Percentiles rank a stretch among this genome's conserved stretches.
Evolutionary conservation across 2,888 invertebrate genomes (phyloP).

Genomic region (Drosophila tanythrix): DNA sequence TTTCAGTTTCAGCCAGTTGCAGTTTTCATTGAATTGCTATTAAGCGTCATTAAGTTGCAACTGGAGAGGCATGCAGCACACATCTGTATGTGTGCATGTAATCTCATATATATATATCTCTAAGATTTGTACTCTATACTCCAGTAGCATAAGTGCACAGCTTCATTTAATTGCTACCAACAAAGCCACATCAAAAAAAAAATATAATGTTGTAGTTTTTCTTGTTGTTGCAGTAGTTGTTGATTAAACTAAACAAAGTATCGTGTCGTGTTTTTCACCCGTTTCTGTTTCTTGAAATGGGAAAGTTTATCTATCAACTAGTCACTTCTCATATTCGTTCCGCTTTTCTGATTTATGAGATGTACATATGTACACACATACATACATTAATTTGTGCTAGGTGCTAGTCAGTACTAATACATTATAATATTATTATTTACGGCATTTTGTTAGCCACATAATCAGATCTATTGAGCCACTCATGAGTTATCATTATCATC

Average conservation of each 20-base stretch:
- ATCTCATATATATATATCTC: background rate
- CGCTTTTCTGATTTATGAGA: slow-evolving; percentile 55
- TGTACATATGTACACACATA: background rate
- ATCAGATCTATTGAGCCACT: background rate
- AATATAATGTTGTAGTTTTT: background rate
- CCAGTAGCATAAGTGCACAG: slow-evolving; percentile 36
- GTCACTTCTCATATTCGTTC: slow-evolving; percentile 47
- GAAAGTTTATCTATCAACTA: slow-evolving; percentile 51
- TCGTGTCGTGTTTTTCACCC: slow-evolving; percentile 43
- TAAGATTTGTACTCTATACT: slow-evolving; percentile 20
- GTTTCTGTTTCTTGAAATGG: slow-evolving; percentile 56
- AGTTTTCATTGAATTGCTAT: slow-evolving; percentile 59
- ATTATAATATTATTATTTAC: background rate
- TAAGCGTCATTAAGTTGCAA: slow-evolving; percentile 51
- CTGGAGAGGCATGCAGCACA: slow-evolving; percentile 21
- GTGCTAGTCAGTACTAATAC: background rate
- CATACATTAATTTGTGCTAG: slow-evolving; percentile 11
- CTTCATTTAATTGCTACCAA: slow-evolving; percentile 50
- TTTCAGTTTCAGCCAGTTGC: slow-evolving; percentile 46
- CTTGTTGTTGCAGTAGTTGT: slow-evolving; percentile 25
- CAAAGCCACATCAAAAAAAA: slow-evolving; percentile 1
- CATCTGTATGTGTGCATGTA: background rate
- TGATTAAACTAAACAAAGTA: slow-evolving; percentile 31
- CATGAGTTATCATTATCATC: slow-evolving; percentile 6
- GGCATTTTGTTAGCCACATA: background rate